phyloP scores from a whole-genome alignment of 2,888 invertebrate genomes.

The Antheraea assamensis region DNA sequence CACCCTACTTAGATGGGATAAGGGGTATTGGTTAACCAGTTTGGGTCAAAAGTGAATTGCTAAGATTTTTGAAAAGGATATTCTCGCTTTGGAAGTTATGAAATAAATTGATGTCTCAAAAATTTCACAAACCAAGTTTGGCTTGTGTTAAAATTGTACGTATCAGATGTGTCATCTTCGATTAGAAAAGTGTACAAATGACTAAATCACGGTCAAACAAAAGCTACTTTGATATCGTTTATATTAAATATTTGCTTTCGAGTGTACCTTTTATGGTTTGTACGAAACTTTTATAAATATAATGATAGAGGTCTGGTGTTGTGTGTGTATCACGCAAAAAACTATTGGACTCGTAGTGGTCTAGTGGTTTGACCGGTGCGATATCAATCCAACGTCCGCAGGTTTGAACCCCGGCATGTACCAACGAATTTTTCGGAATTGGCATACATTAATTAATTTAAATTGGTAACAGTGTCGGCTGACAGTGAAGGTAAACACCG shows the following conservation, averaged over 20 bases:
- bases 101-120: neutral
- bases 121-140: neutral
- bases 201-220: slow-evolving; percentile 5
- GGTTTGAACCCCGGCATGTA: too few species aligned
- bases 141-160: neutral
- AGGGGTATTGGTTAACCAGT: too few species aligned
- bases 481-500: too few species aligned
- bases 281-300: neutral
- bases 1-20: too few species aligned
- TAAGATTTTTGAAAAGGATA: neutral
- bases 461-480: too few species aligned
- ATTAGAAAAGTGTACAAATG: neutral
- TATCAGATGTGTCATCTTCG: neutral
- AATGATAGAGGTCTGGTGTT: too few species aligned
- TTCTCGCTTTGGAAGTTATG: neutral
- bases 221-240: slow-evolving; percentile 3
- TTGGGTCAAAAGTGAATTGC: neutral
- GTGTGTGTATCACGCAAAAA: too few species aligned
- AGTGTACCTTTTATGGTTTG: neutral
- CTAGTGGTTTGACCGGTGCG: too few species aligned
- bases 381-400: too few species aligned
- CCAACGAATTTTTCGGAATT: too few species aligned
- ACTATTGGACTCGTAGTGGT: too few species aligned
- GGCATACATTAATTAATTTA: too few species aligned
- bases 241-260: neutral